Base-by-base conservation (phyloP, 2,797 vertebrate species). In the Ispidina lecontei region DNA sequence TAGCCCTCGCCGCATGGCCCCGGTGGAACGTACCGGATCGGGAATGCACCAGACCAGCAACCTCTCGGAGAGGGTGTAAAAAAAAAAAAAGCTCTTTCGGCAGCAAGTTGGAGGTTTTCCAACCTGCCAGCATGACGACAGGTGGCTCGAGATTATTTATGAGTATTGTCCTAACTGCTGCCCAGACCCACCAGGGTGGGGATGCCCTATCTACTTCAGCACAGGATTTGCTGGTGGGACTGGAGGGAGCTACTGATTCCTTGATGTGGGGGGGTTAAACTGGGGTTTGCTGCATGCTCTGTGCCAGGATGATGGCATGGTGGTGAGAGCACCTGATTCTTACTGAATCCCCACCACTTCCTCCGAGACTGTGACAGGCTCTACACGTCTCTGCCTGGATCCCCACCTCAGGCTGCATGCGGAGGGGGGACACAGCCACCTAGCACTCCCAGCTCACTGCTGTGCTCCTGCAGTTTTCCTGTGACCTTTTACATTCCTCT, bases 21-120 rank as follows among this genome's bases (percentile, higher is more conserved):
- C 15, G 1, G 1, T 2, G 77, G 72, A 37, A 5, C 0, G 4
- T 2, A 39, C 43, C 35, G 43, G 11, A 37, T 39, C 1, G 2
- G 80, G 72, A 37, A 5, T 0, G 4, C 2, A 39, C 43, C 35
- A 43, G 12, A 37, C 1, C 13, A 58, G 25, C 16, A 63, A 51
- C 0, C 6, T 46, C 59, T 4, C 60, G 54, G 62, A 73, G 21
- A 79, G 17, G 25, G 3, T 21, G 12, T 22, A 13, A 14, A 3
- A 17, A 12, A 4, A 6, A 14, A 6, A 29, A 46, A 31, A 46
- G 2, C 56, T 22, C 8, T 16, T 72, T 18, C 21, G 47, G 29
- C 17, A 37, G 39, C 19, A 33, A 5, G 23, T 18, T 18, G 49
- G 68, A 33, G 60, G 41, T 72, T 82, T 87, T 69, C 7, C 51